phyloP scores from a whole-genome alignment of 2,113 vertebrate species.

The Saguinus imperator region DNA sequence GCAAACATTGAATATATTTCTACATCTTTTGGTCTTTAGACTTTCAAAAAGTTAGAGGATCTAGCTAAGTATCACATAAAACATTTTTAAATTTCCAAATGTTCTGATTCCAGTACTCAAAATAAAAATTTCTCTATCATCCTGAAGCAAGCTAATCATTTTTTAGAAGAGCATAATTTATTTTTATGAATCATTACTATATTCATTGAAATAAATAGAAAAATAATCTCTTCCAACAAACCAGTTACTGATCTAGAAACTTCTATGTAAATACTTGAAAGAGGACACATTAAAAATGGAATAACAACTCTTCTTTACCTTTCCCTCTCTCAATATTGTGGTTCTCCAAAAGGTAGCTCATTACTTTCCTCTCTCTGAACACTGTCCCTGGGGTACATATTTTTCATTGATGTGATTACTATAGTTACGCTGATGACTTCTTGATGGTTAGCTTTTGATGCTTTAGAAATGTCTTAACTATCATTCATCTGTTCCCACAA shows the following conservation, averaged over 20 bases:
- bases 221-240: not conserved
- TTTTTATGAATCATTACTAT: not conserved
- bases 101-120: not conserved
- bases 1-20: slow-evolving; percentile 1
- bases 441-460: not conserved
- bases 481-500: not conserved
- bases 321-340: not conserved
- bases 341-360: not conserved
- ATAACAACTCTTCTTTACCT: not conserved
- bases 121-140: not conserved
- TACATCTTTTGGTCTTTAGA: slow-evolving; percentile 18
- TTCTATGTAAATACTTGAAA: not conserved
- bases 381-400: not conserved
- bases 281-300: not conserved
- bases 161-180: not conserved
- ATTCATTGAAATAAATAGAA: not conserved
- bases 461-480: not conserved
- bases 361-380: not conserved
- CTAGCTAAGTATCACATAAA: not conserved
- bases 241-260: not conserved
- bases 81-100: not conserved
- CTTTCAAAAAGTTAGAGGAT: slow-evolving; percentile 34
- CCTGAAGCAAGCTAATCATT: not conserved
- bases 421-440: not conserved
- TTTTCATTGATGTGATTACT: not conserved